phyloP scores from a whole-genome alignment of 2,113 vertebrate genomes.

The Myotis yumanensis region DNA sequence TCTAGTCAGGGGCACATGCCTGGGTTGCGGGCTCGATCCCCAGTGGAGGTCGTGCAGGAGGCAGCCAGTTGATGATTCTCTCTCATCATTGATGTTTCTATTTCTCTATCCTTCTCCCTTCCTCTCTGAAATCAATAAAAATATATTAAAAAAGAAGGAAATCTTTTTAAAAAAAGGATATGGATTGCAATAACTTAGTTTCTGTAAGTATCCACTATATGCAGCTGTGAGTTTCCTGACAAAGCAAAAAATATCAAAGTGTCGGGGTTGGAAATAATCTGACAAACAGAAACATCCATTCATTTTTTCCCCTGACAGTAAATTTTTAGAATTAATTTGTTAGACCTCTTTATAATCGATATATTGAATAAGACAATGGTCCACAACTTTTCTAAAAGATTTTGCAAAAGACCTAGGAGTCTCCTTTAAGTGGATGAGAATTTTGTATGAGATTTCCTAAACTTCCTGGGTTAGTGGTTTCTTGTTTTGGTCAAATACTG shows the following conservation, averaged over 20 bases:
- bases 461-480: not conserved
- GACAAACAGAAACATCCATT: slow-evolving; percentile 10
- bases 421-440: not conserved
- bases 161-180: not conserved
- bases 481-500: not conserved
- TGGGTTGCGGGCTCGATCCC: too few species aligned
- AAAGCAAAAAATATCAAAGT: not conserved
- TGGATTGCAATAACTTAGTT: not conserved
- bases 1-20: too few species aligned
- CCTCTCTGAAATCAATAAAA: too few species aligned
- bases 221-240: not conserved
- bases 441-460: slow-evolving; percentile 5
- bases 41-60: too few species aligned
- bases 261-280: not conserved
- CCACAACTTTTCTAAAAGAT: not conserved
- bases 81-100: too few species aligned
- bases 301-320: not conserved
- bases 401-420: not conserved
- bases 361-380: not conserved
- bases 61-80: too few species aligned
- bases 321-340: not conserved
- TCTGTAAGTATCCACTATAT: not conserved
- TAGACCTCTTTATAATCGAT: not conserved
- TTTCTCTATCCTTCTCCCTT: too few species aligned
- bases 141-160: too few species aligned